These are phyloP conservation scores for Phodopus roborovskii DNA, from an alignment of 2,113 vertebrate genomes.

Conservation along the genomic window DNA sequence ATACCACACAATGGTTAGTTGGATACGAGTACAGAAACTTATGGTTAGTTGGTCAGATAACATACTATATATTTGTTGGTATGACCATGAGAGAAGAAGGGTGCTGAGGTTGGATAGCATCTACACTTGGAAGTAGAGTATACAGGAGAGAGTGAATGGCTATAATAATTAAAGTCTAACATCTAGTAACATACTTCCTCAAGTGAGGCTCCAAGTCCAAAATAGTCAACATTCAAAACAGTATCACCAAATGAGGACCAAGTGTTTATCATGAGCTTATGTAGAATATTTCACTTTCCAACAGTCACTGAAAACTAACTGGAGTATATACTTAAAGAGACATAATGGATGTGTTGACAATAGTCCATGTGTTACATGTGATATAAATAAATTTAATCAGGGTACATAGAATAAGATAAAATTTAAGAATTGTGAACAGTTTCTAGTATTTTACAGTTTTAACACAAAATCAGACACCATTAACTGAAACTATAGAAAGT, in stretches of 20 bases:
- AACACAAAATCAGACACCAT: not conserved
- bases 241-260: not conserved
- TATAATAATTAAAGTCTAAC: not conserved
- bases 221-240: not conserved
- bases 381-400: not conserved
- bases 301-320: not conserved
- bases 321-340: not conserved
- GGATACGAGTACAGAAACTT: not conserved
- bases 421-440: not conserved
- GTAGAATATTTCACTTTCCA: not conserved
- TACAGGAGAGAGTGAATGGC: not conserved
- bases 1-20: not conserved
- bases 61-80: not conserved
- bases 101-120: not conserved
- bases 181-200: not conserved
- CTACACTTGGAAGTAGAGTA: not conserved
- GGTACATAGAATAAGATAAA: not conserved
- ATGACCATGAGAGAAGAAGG: not conserved
- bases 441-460: not conserved
- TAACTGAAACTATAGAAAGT: not conserved
- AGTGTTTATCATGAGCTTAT: not conserved
- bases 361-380: too few relatives aligned
- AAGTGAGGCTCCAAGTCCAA: not conserved
- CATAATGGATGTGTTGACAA: not conserved
- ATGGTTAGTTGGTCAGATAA: not conserved